A percentile compares a stretch with the other conserved stretches of the same genome.
Conservation (phyloP, 2,113 vertebrate genomes). For the Coregonus clupeaformis region DNA sequence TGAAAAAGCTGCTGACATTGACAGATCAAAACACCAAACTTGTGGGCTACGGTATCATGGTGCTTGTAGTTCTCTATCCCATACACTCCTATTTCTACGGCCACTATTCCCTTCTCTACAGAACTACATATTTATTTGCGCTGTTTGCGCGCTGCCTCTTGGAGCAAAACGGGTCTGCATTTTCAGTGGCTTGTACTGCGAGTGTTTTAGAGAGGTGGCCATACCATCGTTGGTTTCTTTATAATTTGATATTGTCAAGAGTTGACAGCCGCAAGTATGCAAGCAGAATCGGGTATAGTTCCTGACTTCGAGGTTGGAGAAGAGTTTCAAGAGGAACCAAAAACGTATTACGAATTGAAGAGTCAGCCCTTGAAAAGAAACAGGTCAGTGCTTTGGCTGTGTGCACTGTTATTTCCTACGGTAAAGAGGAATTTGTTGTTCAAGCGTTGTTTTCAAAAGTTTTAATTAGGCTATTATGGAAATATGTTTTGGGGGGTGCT, state of each 20-base stretch:
- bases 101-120: neutral
- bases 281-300: conserved; percentile 94
- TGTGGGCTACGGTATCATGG: conserved; percentile 56
- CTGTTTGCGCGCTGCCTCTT: conserved; percentile 42
- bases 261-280: conserved; percentile 77
- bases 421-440: conserved; percentile 46
- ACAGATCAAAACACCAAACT: conserved; percentile 28
- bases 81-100: neutral
- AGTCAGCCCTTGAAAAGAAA: conserved; percentile 89
- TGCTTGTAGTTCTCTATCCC: conserved; percentile 65
- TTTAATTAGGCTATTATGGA: neutral
- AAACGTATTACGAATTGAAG: conserved; percentile 96
- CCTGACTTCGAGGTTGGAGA: conserved; percentile 92
- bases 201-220: conserved; percentile 19
- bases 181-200: conserved; percentile 59
- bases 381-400: conserved; percentile 79
- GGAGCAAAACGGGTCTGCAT: conserved; percentile 49
- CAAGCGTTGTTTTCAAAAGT: conserved; percentile 1
- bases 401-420: conserved; percentile 65
- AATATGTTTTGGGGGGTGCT: neutral
- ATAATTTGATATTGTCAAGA: conserved; percentile 34
- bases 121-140: conserved; percentile 65
- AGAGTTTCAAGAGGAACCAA: conserved; percentile 92
- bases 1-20: conserved; percentile 61
- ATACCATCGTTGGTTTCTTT: conserved; percentile 29